Evolutionary conservation across 2,797 vertebrate genomes (phyloP).

Genomic region (Moxostoma hubbsi): DNA sequence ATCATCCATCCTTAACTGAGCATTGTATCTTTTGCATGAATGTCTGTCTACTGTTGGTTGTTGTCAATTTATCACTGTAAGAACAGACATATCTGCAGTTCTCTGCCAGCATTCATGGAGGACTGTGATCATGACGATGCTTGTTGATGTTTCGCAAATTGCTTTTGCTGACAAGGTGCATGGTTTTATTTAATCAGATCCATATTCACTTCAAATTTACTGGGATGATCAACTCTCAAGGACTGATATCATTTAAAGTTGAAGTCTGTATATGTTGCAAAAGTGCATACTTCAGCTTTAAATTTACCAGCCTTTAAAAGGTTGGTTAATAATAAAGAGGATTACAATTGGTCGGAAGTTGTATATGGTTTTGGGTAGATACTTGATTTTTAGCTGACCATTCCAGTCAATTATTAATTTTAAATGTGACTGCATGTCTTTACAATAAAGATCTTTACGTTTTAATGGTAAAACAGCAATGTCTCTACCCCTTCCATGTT

Average conservation of each 20-base stretch:
- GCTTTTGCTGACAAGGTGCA: neutral
- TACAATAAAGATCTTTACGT: too few species aligned
- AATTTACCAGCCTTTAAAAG: too few species aligned
- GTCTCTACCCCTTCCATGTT: slow-evolving; percentile 27
- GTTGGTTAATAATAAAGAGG: too few species aligned
- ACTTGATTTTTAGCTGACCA: neutral
- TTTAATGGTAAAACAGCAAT: slow-evolving; percentile 43
- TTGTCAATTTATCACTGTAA: neutral
- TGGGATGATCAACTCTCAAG: neutral
- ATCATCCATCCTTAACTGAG: neutral
- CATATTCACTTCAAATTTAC: slow-evolving; percentile 1
- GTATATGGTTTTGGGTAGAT: neutral
- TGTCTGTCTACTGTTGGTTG: slow-evolving; percentile 1
- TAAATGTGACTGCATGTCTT: slow-evolving; percentile 12
- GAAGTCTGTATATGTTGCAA: too few species aligned
- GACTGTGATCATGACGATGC: neutral
- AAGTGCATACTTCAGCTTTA: too few species aligned
- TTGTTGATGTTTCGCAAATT: slow-evolving; percentile 5
- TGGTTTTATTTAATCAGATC: neutral
- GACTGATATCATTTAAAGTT: neutral
- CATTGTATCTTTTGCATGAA: slow-evolving; percentile 31
- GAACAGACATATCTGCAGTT: neutral
- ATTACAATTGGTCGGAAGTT: too few species aligned
- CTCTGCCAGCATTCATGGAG: neutral
- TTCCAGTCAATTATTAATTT: slow-evolving; percentile 1